Base-by-base conservation (phyloP, 2,797 vertebrate genomes). In the Synanceia verrucosa region DNA sequence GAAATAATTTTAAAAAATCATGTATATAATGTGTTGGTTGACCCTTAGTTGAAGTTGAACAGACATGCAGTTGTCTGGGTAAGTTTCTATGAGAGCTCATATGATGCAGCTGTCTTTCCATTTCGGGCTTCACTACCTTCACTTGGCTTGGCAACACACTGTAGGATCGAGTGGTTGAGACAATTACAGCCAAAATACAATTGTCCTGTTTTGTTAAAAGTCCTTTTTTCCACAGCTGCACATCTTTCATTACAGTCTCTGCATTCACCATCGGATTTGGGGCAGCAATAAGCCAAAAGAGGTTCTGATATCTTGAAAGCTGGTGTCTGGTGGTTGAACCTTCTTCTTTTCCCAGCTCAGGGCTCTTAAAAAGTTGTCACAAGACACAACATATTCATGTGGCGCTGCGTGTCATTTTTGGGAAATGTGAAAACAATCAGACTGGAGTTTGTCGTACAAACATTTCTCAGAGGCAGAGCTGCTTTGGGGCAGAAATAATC, bases 1-100 rank as follows among this genome's bases (percentile, higher is more conserved):
- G 52, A 86, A 91, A 89, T 86, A 90, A 89, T 65, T 90, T 79
- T n/a, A n/a, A 78, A 85, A 82, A 53, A 70, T 19, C 48, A 71
- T 58, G 19, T 64, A 68, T 43, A 46, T 31, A 31, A 50, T 71
- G 39, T 55, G 41, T 28, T 47, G 37, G 62, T 39, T 41, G 59
- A 71, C 53, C 60, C 5, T 55, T 37, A 9, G 24, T 52, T 43
- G 44, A 62, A 67, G 26, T 6, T 58, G 16, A 60, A 51, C 31
- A 70, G 64, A 46, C n/a, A 5, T 51, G 53, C 66, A 41, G 39
- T 52, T 23, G n/a, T 34, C 10, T 43, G 18, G 43, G n/a, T n/a
- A n/a, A 59, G 28, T 53, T 69, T 70, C 39, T 57, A 21, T 72
- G 48, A 64, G 29, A 67, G 28, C 60, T 58, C 16, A 39, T 13